Evolutionary conservation across 2,797 vertebrate species (phyloP), one percentile per base, ranked within the genome.

Genomic region (Vultur gryphus): DNA sequence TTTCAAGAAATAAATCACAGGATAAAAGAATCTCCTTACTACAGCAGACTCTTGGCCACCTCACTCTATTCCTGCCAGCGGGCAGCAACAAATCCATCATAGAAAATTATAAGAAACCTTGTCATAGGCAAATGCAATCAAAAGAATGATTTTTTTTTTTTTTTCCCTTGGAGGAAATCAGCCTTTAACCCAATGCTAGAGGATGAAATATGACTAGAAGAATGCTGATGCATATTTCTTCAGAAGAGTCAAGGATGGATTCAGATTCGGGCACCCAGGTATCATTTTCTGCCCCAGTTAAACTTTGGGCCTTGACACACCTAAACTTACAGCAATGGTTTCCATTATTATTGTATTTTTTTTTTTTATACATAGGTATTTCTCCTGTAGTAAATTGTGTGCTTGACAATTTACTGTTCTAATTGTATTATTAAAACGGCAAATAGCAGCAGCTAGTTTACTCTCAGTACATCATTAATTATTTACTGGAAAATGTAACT

Each of bases 271-370:
- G 16, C 39, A 86, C 10, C 16, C n/a, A 65, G 25, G 11, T 33
- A 10, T 25, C 20, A 19, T 13, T 35, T 75, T 58, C 25, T 84
- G n/a, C 14, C 58, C 64, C 54, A 25, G 11, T 52, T 87, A 79
- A 66, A 41, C 26, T 83, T 51, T 52, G 43, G 8, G 43, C 24
- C 10, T 66, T 11, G 9, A 19, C 44, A 25, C 15, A 14, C 1
- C 1, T 18, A n/a, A 57, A 73, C 7, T 82, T 41, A 20, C 6
- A 52, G 13, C 17, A 70, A 55, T 13, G 8, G 6, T 21, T 59
- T 83, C 39, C 16, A 18, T 9, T 26, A 3, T 20, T 61, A 16
- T 5, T 44, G 5, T 35, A 0, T 31, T 31, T 2, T 1, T 7
- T 12, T 13, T 31, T 41, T 49, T 69, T 37, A 46, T 37, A 52